Percentiles rank a stretch among this genome's conserved stretches.
Conservation (phyloP, 2,797 vertebrate genomes). For the Salmo trutta region DNA sequence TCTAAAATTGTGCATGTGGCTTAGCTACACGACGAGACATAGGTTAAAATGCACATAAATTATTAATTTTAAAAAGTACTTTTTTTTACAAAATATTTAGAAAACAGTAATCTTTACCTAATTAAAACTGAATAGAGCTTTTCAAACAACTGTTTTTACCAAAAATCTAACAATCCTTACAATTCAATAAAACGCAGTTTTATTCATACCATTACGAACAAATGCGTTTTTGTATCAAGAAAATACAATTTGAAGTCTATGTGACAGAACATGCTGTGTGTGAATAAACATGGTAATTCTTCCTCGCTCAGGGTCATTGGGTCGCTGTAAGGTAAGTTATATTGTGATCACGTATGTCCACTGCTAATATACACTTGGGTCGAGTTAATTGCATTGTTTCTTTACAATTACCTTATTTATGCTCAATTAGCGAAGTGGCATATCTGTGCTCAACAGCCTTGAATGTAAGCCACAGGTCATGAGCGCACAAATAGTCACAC, state of each 20-base stretch:
- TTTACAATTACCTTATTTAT: slow-evolving; percentile 6
- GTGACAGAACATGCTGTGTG: background rate
- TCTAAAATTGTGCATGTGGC: background rate
- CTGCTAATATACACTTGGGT: background rate
- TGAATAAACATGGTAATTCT: background rate
- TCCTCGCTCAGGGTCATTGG: background rate
- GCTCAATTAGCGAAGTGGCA: background rate
- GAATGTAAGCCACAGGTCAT: background rate
- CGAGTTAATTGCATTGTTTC: background rate
- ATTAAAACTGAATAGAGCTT: too few relatives aligned
- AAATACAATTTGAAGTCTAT: background rate
- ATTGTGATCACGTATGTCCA: background rate
- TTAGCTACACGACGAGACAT: background rate
- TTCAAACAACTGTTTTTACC: too few relatives aligned
- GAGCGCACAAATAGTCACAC: background rate
- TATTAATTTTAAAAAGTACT: background rate
- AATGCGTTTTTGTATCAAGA: background rate
- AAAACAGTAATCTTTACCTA: too few relatives aligned
- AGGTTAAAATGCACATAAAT: background rate
- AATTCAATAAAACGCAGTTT: background rate
- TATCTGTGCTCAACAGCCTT: background rate
- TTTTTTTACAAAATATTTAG: background rate
- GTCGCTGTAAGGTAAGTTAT: background rate
- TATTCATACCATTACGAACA: background rate
- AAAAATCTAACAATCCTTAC: too few relatives aligned